Base-by-base conservation (phyloP, 1,140 invertebrate species). In the Octopus sinensis region DNA sequence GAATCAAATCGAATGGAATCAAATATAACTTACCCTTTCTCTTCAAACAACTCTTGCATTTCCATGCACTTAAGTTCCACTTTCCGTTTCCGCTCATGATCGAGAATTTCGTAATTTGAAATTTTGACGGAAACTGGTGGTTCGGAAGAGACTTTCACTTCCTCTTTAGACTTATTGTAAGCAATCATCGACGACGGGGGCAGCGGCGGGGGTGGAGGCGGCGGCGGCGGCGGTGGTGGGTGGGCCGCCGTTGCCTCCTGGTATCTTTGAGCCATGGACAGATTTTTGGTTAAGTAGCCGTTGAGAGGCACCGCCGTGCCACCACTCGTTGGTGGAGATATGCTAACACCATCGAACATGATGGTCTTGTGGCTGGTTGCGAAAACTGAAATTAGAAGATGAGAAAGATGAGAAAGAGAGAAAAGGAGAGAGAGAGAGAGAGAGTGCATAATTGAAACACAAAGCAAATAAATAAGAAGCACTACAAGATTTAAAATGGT, bases 311-410 rank as follows among this genome's bases (percentile, higher is more conserved):
- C n/a, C 4, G 68, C 13, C 0, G 98, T 99, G 78, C 98, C 98
- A 82, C 97, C 98, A 56, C 98, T 98, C 86, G 98, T 92, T 23
- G 98, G 94, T 53, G 98, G 99, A 86, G 94, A 93, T 83, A 99
- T 92, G 83, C 98, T 98, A 88, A 99, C 99, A 78, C 98, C 98
- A 93, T 99, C 99, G 91, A 99, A 99, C 97, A 99, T 99, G 52
- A 53, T 43, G 23, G 4, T 5, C 68, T 71, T 12, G 68, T 71
- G n/a, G n/a, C n/a, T n/a, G n/a, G n/a, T n/a, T n/a, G n/a, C n/a
- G n/a, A n/a, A n/a, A n/a, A n/a, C n/a, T n/a, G n/a, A n/a, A n/a
- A n/a, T n/a, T n/a, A n/a, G n/a, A n/a, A n/a, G n/a, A n/a, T n/a
- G n/a, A n/a, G n/a, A n/a, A n/a, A n/a, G n/a, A n/a, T n/a, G n/a